These are phyloP conservation scores for Antechinus flavipes DNA, from an alignment of 2,113 vertebrate species.

Conservation along the genomic window DNA sequence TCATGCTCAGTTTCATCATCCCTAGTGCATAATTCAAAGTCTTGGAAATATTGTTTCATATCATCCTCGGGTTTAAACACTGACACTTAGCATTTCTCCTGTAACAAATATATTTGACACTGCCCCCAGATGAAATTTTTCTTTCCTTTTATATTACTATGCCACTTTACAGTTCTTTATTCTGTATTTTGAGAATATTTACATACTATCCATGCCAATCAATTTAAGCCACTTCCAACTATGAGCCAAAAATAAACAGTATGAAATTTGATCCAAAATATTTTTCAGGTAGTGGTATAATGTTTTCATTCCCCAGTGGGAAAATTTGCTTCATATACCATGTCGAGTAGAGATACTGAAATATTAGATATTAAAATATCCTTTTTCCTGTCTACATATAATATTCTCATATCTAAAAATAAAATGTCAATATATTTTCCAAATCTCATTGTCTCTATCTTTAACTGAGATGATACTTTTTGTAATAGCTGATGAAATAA, in stretches of 20 bases:
- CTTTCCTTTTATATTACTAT: conserved; percentile 57
- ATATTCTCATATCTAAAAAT: conserved; percentile 26
- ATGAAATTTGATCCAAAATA: conserved; percentile 56
- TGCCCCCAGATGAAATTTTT: conserved; percentile 53
- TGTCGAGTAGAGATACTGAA: conserved; percentile 58
- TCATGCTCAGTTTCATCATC: conserved; percentile 55
- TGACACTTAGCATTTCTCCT: conserved; percentile 47
- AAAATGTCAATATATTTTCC: conserved; percentile 28
- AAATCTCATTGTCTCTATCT: conserved; percentile 15
- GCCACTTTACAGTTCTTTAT: conserved; percentile 46
- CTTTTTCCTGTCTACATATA: conserved; percentile 45
- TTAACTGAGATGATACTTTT: conserved; percentile 28
- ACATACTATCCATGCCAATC: conserved; percentile 59
- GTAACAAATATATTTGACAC: conserved; percentile 58
- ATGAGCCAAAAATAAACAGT: conserved; percentile 53
- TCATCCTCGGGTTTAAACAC: conserved; percentile 69
- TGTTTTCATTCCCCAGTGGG: conserved; percentile 47
- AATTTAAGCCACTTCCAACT: conserved; percentile 52
- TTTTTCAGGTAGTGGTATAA: conserved; percentile 50
- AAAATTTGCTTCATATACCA: conserved; percentile 57
- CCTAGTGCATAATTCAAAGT: conserved; percentile 54
- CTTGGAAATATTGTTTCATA: conserved; percentile 47
- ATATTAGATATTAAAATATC: conserved; percentile 48
- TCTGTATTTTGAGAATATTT: conserved; percentile 66
- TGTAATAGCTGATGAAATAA: not conserved